Evolutionary conservation across 2,888 invertebrate species (phyloP), one percentile per base, ranked within the genome.

Genomic region (Lampropteryx suffumata): DNA sequence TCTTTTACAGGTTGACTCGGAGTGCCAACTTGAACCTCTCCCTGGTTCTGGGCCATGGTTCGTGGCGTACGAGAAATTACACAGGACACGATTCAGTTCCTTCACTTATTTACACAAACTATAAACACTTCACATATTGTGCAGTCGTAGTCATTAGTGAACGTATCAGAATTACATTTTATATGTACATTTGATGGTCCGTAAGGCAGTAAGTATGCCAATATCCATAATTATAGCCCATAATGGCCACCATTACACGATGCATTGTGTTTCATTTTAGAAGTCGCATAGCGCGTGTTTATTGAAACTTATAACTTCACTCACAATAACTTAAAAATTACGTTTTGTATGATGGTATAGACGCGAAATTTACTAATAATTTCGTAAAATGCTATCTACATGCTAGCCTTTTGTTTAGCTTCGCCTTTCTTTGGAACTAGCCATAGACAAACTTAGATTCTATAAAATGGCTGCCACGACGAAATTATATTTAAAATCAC

Each of bases 161-260:
- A 69, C 64, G 60, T 67, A 62, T 64, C 60, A 62, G 48, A 67
- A 58, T 55, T 59, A 64, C 61, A 54, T 59, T 79, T 79, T 65
- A 79, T 57, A 73, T 69, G 65, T 79, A 74, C 75, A 71, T 81
- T 79, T 79, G 79, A 76, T 76, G 73, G 78, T 82, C 72, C 75
- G 79, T 79, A 77, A 73, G 79, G 75, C 73, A 73, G 73, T 85
- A 89, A 85, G 88, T 88, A 81, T 88, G 88, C 85, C 89, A 90
- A 86, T 89, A 86, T 81, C 87, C 90, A 89, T 89, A 90, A 88
- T 90, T 87, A 88, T 89, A 89, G 75, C 76, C 84, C 76, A 69
- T 90, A 90, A 90, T 90, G 90, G 90, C 90, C 88, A 88, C 90
- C 90, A 90, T 89, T 88, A 88, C 88, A 89, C 85, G 86, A 85